phyloP scores from a whole-genome alignment of 2,113 vertebrate genomes.

The Lagopus leucura region DNA sequence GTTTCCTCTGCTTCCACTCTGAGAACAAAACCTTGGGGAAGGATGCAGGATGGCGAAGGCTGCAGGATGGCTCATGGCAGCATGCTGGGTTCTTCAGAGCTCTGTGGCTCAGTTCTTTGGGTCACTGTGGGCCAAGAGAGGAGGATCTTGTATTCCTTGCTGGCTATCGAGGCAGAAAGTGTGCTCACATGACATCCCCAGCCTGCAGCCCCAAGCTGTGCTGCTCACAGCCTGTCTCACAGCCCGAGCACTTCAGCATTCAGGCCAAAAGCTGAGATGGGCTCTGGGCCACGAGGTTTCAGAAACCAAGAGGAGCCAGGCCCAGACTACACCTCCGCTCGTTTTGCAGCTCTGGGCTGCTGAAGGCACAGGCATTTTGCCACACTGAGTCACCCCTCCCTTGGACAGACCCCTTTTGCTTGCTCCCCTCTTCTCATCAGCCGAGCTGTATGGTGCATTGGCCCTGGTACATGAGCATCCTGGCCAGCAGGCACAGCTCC shows the following conservation, averaged over 20 bases:
- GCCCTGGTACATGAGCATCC: accelerated
- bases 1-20: neutral
- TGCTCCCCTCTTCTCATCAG: neutral
- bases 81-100: neutral
- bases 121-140: accelerated
- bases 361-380: neutral
- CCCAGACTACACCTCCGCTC: neutral
- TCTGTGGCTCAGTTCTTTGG: neutral
- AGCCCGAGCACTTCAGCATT: neutral
- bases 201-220: neutral
- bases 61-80: neutral
- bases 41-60: neutral
- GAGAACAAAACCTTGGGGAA: constrained; percentile 14
- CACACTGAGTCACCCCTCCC: neutral
- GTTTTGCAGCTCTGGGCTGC: neutral
- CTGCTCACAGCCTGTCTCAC: neutral
- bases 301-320: neutral
- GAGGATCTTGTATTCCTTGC: neutral
- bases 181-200: neutral
- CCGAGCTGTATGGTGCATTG: neutral
- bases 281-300: neutral
- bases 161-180: neutral
- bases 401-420: neutral
- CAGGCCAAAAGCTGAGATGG: neutral
- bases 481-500: too few species aligned